These are phyloP conservation scores for Lithophane semibrunnea DNA, from an alignment of 2,888 invertebrate species.

Conservation along the genomic window DNA sequence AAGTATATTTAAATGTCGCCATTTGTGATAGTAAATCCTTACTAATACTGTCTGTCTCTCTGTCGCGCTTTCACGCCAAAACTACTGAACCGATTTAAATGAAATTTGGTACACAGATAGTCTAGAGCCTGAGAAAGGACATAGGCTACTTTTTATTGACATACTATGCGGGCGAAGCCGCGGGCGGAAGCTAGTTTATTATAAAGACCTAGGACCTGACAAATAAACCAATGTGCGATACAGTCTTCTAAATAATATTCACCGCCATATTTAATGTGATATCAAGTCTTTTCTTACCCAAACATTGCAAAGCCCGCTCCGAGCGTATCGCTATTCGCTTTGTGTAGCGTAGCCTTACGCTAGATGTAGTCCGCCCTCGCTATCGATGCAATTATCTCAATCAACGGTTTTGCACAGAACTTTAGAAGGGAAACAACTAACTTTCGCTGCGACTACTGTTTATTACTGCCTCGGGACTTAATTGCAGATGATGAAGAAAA, in stretches of 20 bases:
- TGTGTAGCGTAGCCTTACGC: neutral
- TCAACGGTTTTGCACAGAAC: constrained; percentile 26
- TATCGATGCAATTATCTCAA: constrained; percentile 49
- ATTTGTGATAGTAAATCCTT: neutral
- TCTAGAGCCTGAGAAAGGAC: too few relatives aligned
- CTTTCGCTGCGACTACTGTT: constrained; percentile 8
- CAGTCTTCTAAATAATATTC: neutral
- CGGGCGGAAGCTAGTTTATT: neutral
- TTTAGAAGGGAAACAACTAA: constrained; percentile 27
- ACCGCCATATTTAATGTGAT: neutral
- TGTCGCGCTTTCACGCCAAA: too few relatives aligned
- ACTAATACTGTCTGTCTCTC: too few relatives aligned
- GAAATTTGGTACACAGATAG: too few relatives aligned
- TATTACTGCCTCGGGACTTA: constrained; percentile 7
- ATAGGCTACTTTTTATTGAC: too few relatives aligned
- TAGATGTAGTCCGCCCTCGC: neutral
- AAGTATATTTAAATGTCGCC: neutral
- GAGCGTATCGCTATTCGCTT: neutral
- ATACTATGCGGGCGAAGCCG: too few relatives aligned
- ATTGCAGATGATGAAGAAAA: constrained; percentile 12
- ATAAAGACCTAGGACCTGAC: neutral
- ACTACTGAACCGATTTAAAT: too few relatives aligned
- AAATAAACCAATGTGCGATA: neutral
- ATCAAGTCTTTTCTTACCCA: neutral
- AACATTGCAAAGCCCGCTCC: too few relatives aligned